Evolutionary conservation across 2,888 invertebrate species (phyloP).

Genomic region (Unio pictorum): DNA sequence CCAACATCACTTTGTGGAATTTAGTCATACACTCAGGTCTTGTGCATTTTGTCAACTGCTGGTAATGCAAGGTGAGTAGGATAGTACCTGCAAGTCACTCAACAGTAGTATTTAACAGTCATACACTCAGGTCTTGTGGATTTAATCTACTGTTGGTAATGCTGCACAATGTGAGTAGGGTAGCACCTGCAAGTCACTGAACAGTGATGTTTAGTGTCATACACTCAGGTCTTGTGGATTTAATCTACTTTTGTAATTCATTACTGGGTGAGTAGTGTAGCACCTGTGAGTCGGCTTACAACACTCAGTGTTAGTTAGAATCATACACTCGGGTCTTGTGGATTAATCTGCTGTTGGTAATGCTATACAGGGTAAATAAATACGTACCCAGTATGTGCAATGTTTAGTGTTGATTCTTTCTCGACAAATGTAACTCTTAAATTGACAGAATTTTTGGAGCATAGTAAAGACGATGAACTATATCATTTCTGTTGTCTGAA

Average conservation of each 20-base stretch:
- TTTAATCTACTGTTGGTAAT: no score
- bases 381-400: conserved; percentile 72
- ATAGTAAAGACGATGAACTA: conserved; percentile 92
- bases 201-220: no score
- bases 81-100: no score
- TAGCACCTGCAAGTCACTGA: no score
- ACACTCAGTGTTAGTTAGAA: conserved; percentile 91
- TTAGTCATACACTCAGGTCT: no score
- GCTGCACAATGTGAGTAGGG: no score
- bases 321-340: conserved; percentile 90
- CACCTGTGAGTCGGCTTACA: conserved; percentile 78
- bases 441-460: conserved; percentile 73
- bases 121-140: no score
- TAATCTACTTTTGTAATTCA: conserved; percentile 72
- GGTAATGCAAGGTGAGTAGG: no score
- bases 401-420: conserved; percentile 71
- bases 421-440: no score
- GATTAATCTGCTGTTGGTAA: conserved; percentile 76
- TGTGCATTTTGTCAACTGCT: no score
- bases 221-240: conserved; percentile 90
- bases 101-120: no score
- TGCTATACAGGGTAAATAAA: no score
- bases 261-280: conserved; percentile 66
- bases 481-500: conserved; percentile 90
- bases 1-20: not conserved